Percentiles rank a stretch among this genome's conserved stretches.
Conservation (phyloP, 2,113 vertebrate species). For the Petaurus breviceps region DNA sequence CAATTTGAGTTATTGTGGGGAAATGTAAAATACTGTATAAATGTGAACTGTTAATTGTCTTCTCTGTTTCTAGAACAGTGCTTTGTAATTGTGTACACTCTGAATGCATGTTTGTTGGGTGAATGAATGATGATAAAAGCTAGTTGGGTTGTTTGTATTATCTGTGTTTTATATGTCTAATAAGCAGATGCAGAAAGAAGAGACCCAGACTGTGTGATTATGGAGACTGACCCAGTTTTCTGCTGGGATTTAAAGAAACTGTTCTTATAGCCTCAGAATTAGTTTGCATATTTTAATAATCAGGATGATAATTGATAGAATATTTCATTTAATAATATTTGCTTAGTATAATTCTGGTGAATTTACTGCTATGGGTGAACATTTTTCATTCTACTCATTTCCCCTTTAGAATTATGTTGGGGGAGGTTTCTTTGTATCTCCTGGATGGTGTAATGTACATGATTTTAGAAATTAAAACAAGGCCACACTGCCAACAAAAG, state of each 20-base stretch:
- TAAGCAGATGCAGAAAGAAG: conserved; percentile 11
- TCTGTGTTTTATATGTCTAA: conserved; percentile 10
- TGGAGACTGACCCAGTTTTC: conserved; percentile 47
- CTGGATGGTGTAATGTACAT: neutral
- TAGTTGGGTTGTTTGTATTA: neutral
- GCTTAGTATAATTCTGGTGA: conserved; percentile 9
- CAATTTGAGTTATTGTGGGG: neutral
- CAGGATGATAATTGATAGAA: conserved; percentile 41
- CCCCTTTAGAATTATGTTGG: conserved; percentile 30
- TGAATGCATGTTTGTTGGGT: neutral
- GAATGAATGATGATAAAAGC: conserved; percentile 6
- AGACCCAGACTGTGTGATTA: neutral
- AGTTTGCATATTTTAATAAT: conserved; percentile 39
- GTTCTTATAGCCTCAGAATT: conserved; percentile 31
- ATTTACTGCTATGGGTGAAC: neutral
- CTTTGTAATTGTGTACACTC: neutral
- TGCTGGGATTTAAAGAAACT: neutral
- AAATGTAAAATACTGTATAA: neutral
- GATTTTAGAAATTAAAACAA: conserved; percentile 32
- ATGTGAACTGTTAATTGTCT: neutral
- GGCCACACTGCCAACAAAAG: neutral
- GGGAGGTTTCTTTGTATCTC: conserved; percentile 14
- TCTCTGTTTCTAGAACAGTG: neutral
- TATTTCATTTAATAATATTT: conserved; percentile 57
- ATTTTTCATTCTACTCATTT: conserved; percentile 51